A percentile compares a stretch with the other conserved stretches of the same genome.
phyloP scores from a whole-genome alignment of 1,140 invertebrate genomes.

The Diabrotica virgifera region DNA sequence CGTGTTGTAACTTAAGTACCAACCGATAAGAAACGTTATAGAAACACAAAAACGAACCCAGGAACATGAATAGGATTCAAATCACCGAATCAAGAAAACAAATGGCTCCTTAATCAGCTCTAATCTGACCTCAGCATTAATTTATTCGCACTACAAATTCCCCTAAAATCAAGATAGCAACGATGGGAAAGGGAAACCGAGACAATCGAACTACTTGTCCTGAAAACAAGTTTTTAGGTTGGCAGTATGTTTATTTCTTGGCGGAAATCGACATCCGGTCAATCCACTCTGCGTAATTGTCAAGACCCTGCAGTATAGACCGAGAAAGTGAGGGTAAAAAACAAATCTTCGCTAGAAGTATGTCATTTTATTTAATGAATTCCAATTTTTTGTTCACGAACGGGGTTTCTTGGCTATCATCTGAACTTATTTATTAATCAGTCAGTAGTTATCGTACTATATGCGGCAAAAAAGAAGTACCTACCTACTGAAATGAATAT shows the following conservation, averaged over 20 bases:
- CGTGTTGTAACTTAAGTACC: too few species aligned
- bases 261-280: not conserved
- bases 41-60: too few species aligned
- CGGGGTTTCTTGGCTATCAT: too few species aligned
- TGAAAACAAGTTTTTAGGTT: constrained; percentile 3
- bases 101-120: not conserved
- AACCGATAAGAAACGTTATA: too few species aligned
- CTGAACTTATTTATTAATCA: too few species aligned
- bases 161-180: not conserved
- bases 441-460: too few species aligned
- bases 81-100: not conserved
- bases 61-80: not conserved
- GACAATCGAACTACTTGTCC: not conserved
- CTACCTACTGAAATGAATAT: too few species aligned
- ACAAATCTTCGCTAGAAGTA: too few species aligned
- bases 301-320: not conserved
- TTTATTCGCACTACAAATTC: not conserved
- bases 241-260: not conserved
- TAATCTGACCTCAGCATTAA: not conserved
- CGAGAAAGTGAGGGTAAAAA: not conserved
- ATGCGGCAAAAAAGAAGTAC: too few species aligned
- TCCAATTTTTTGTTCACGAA: too few species aligned
- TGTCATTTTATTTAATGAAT: too few species aligned
- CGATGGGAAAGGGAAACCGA: not conserved
- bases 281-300: not conserved